A percentile compares a stretch with the other conserved stretches of the same genome.
These are phyloP conservation scores for Apamea epomidion DNA, from an alignment of 2,888 invertebrate species.

Conservation along the genomic window DNA sequence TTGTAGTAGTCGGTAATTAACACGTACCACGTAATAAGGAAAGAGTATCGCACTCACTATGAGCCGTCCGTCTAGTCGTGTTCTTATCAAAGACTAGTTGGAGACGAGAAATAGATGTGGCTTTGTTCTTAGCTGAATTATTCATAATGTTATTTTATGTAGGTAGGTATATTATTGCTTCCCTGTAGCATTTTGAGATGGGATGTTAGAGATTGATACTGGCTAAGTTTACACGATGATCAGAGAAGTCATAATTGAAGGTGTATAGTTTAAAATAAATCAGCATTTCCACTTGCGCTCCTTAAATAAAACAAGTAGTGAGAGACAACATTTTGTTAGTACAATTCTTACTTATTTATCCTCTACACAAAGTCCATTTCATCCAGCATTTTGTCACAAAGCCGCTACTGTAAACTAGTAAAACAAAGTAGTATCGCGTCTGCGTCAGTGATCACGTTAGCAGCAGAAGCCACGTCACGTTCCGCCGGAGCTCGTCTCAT, in stretches of 20 bases:
- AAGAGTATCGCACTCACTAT: slow-evolving; percentile 75
- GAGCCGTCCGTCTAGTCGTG: slow-evolving; percentile 71
- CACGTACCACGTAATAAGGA: slow-evolving; percentile 77
- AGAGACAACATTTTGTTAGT: not conserved
- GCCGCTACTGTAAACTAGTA: slow-evolving; percentile 19
- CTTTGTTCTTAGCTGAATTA: not conserved
- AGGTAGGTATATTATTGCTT: not conserved
- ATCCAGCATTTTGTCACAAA: slow-evolving; percentile 34
- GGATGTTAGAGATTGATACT: not conserved
- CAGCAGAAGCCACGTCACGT: slow-evolving; percentile 75
- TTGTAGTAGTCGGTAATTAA: slow-evolving; percentile 77
- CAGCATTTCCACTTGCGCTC: not conserved
- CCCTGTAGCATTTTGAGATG: not conserved
- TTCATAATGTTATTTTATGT: not conserved
- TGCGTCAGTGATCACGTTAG: slow-evolving; percentile 61
- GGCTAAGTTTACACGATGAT: not conserved
- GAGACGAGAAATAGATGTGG: slow-evolving; percentile 39
- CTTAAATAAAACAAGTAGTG: not conserved
- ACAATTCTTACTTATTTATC: slow-evolving; percentile 11
- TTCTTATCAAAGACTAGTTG: slow-evolving; percentile 65
- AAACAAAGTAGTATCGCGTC: slow-evolving; percentile 69
- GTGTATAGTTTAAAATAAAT: not conserved
- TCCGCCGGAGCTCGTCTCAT: slow-evolving; percentile 78
- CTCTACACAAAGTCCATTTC: slow-evolving; percentile 9
- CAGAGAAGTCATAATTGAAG: too few relatives aligned